Base-by-base conservation (phyloP, 2,113 vertebrate species). In the Ochotona curzoniae region DNA sequence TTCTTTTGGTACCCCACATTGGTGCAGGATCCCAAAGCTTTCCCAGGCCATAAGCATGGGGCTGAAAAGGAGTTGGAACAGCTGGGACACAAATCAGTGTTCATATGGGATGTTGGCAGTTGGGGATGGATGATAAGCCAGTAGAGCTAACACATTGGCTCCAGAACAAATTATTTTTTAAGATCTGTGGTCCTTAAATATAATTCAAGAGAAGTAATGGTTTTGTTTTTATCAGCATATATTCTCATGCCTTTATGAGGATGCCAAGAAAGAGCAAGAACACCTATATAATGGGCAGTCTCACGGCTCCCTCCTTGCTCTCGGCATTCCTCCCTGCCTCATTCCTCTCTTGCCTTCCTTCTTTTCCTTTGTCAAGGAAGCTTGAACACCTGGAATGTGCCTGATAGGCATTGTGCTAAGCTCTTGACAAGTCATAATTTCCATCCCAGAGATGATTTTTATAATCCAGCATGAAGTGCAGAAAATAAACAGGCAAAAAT, bases 101-200 rank as follows among this genome's bases (percentile, higher is more conserved):
- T 6, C 38, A 44, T 44, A 44, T 44, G 38, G 38, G 38, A 44
- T 44, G 38, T 44, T 44, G 38, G 38, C 38, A 44, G 4, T 44
- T 44, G 38, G 38, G 38, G 38, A 44, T 44, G 38, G 38, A 44
- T 44, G 38, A 44, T 44, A 44, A 44, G 38, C 38, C 38, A 44
- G 38, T 44, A 44, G 38, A 44, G 38, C 38, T 44, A 44, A 44
- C 38, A 44, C 38, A 44, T 44, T 44, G 38, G 38, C 38, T 44
- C 38, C 83, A 51, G 64, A 94, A 94, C n/a, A 92, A 96, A 88
- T 20, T 44, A 32, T n/a, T 83, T 71, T 63, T 70, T 71, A 63
- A 94, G 81, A 30, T 66, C 91, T 93, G 54, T 73, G 47, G 66
- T 61, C 32, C 60, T 93, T 66, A 89, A 76, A 35, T 76, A 35